Percentiles rank a stretch among this genome's conserved stretches.
Conservation (phyloP, 2,797 vertebrate species). For the Esox lucius region DNA sequence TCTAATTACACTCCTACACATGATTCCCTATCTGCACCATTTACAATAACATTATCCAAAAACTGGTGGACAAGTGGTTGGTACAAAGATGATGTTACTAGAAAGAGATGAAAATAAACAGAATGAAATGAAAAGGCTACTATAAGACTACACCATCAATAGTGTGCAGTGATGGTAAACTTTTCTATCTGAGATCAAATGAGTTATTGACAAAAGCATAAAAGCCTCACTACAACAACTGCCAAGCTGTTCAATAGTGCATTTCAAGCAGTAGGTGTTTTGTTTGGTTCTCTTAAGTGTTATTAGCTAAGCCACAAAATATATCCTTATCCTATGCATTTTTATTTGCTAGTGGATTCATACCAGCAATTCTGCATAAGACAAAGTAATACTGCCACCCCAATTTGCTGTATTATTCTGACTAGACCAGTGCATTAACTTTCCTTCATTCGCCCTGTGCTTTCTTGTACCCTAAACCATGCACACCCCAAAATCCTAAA, state of each 20-base stretch:
- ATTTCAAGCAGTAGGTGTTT: slow-evolving; percentile 1
- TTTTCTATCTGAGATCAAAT: slow-evolving; percentile 12
- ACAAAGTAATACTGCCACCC: neutral
- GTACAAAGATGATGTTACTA: neutral
- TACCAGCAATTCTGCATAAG: neutral
- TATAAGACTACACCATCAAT: slow-evolving; percentile 2
- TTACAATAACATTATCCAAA: neutral
- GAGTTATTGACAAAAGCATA: slow-evolving; percentile 17
- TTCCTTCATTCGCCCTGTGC: neutral
- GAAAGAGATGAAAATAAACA: neutral
- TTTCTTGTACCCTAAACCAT: neutral
- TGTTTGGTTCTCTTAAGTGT: neutral
- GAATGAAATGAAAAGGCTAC: slow-evolving; percentile 14
- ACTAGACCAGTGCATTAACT: neutral
- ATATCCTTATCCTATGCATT: neutral
- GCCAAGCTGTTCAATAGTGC: slow-evolving; percentile 6
- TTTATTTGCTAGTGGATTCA: neutral
- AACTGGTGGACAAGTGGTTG: neutral
- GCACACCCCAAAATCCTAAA: too few relatives aligned
- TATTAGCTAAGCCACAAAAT: slow-evolving; percentile 3
- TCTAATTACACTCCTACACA: neutral
- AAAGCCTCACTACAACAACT: slow-evolving; percentile 6
- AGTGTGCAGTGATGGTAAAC: neutral
- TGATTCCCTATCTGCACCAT: neutral
- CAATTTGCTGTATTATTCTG: neutral